Evolutionary conservation across 1,140 invertebrate genomes (phyloP).

Genomic region (Argopecten irradians): DNA sequence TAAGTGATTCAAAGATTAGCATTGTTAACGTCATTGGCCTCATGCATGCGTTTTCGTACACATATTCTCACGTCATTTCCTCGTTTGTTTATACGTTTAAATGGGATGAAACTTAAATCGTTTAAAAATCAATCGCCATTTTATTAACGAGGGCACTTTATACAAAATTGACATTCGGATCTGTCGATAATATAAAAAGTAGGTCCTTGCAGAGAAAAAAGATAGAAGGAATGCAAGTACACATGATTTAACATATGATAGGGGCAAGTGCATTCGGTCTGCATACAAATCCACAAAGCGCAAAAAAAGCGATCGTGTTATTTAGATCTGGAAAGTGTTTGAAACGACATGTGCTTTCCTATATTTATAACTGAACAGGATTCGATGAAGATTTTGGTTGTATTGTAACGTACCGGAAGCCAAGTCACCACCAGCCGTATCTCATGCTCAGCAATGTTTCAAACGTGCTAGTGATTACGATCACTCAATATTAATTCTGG

Average conservation of each 20-base stretch:
- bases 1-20: too few species aligned
- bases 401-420: neutral
- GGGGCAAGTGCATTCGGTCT: neutral
- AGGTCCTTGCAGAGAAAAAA: neutral
- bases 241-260: neutral
- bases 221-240: neutral
- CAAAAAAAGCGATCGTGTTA: neutral
- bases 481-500: constrained; percentile 17
- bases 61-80: too few species aligned
- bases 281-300: constrained; percentile 5
- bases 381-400: neutral
- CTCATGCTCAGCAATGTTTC: constrained; percentile 13
- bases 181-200: neutral
- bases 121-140: too few species aligned
- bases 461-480: constrained; percentile 10
- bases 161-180: neutral
- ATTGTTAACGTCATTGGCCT: too few species aligned
- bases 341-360: neutral
- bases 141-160: too few species aligned
- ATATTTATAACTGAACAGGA: neutral
- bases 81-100: too few species aligned
- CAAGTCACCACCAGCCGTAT: neutral
- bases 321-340: constrained; percentile 2
- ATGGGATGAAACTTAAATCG: too few species aligned
- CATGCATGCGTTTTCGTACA: too few species aligned